Conservation (phyloP, 2,888 invertebrate genomes). For the Lamellibrachia satsuma region DNA sequence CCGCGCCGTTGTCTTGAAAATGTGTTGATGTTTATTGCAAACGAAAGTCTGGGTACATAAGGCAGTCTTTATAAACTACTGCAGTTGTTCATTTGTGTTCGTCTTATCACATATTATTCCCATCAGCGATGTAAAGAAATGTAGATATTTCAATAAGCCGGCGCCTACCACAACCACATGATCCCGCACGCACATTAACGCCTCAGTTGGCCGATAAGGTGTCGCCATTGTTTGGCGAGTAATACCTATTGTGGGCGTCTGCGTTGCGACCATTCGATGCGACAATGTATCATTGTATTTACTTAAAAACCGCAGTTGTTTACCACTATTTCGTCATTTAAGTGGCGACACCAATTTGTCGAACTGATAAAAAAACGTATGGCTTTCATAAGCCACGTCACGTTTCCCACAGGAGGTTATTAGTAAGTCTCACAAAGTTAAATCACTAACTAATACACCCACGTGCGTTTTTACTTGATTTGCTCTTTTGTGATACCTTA, state of each 20-base stretch:
- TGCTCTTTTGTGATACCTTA: not conserved
- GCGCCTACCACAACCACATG: not conserved
- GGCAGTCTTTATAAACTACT: not conserved
- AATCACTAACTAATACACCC: not conserved
- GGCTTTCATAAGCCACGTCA: not conserved
- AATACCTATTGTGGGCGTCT: not conserved
- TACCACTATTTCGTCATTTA: not conserved
- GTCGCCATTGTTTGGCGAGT: not conserved
- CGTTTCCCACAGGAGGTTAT: not conserved
- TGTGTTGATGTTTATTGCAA: not conserved
- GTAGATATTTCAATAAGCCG: not conserved
- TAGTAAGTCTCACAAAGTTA: not conserved
- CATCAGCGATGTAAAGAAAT: not conserved
- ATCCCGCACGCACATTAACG: not conserved
- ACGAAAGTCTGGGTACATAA: not conserved
- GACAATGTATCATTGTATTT: not conserved
- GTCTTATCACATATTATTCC: not conserved
- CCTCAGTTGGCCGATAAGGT: conserved; percentile 5
- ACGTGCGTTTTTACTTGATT: not conserved
- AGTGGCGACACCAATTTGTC: not conserved
- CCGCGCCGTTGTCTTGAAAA: not conserved
- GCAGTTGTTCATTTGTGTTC: not conserved
- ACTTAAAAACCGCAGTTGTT: not conserved
- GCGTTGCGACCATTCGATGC: not conserved
- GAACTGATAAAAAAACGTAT: not conserved